Conservation (phyloP, 2,113 vertebrate genomes). For the Dendropsophus ebraccatus region DNA sequence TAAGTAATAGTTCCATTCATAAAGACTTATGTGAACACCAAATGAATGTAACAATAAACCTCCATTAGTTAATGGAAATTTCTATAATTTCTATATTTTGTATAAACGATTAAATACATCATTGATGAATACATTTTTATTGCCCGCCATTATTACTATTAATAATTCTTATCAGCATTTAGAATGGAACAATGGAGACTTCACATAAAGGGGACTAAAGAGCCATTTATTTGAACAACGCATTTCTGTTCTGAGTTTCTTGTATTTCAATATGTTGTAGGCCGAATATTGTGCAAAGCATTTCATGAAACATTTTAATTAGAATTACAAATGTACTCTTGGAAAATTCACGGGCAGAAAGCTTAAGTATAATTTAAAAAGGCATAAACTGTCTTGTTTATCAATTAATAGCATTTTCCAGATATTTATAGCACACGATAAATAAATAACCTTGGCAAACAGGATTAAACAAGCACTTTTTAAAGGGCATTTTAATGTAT, state of each 20-base stretch:
- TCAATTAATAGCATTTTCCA: conserved; percentile 40
- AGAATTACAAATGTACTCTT: conserved; percentile 18
- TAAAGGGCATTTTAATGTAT: conserved; percentile 34
- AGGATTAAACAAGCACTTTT: conserved; percentile 20
- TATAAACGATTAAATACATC: neutral
- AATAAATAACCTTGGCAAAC: neutral
- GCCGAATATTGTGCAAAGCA: conserved; percentile 17
- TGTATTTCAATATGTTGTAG: conserved; percentile 8
- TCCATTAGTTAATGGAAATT: neutral
- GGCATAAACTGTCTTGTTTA: conserved; percentile 16
- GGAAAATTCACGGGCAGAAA: conserved; percentile 16
- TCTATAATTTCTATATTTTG: neutral
- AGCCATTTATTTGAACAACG: neutral
- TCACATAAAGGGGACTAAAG: neutral
- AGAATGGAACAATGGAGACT: neutral
- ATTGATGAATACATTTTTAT: neutral
- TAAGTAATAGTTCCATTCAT: neutral
- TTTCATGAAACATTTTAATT: conserved; percentile 32
- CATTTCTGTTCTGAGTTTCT: neutral
- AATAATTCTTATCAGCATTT: neutral
- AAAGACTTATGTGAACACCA: neutral
- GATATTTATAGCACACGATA: conserved; percentile 9
- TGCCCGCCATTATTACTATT: neutral
- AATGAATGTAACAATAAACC: neutral
- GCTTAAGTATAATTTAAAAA: conserved; percentile 27